Conservation (phyloP, 1,140 invertebrate species). For the Lanistes nyassanus region DNA sequence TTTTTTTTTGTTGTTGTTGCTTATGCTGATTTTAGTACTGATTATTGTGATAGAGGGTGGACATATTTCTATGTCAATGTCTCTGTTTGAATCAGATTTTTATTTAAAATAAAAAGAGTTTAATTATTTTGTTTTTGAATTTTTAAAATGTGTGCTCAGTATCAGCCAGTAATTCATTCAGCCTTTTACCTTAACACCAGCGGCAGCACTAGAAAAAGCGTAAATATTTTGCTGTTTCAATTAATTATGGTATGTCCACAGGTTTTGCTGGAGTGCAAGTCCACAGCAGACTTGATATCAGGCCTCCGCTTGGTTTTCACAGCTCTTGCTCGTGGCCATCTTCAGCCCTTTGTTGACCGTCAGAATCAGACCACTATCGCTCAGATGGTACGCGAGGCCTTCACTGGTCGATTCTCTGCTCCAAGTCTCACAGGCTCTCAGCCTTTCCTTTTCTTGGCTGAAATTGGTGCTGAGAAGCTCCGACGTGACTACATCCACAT, state of each 20-base stretch:
- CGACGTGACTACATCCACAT: conserved; percentile 45
- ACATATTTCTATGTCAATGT: neutral
- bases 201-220: too few relatives aligned
- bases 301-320: conserved; percentile 44
- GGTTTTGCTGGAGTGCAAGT: conserved; percentile 45
- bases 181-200: too few relatives aligned
- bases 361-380: conserved; percentile 52
- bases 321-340: conserved; percentile 43
- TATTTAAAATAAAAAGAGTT: neutral
- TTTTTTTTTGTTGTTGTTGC: too few relatives aligned
- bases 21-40: neutral
- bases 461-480: conserved; percentile 56
- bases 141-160: too few relatives aligned
- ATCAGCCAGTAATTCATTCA: too few relatives aligned
- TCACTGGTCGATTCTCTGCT: conserved; percentile 36
- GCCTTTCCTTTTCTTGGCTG: conserved; percentile 48
- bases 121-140: too few relatives aligned
- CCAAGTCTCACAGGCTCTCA: conserved; percentile 44
- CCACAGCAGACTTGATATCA: conserved; percentile 43
- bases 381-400: conserved; percentile 50
- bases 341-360: conserved; percentile 51
- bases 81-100: neutral
- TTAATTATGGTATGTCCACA: neutral
- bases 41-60: neutral
- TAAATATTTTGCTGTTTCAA: too few relatives aligned